Evolutionary conservation across 2,888 invertebrate species (phyloP).

Genomic region (Drosophila prostipennis): DNA sequence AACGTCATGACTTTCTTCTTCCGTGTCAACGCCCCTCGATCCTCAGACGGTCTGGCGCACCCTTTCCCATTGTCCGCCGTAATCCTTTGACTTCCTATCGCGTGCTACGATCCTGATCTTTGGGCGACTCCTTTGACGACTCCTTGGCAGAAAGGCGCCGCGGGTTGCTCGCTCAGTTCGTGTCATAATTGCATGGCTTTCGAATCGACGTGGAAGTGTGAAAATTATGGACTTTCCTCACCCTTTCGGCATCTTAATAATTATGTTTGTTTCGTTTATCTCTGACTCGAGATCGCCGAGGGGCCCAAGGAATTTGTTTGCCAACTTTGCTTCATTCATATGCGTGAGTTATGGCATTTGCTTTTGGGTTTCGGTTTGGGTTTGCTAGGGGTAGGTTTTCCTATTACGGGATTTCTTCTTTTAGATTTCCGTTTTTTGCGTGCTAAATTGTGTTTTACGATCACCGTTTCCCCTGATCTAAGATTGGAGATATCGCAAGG

Average conservation of each 20-base stretch:
- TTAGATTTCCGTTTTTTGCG: conserved; percentile 43
- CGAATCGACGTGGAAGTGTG: conserved; percentile 61
- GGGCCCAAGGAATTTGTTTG: conserved; percentile 59
- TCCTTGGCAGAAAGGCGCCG: conserved; percentile 56
- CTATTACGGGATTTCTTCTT: conserved; percentile 27
- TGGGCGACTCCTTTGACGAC: conserved; percentile 8
- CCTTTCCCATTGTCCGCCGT: conserved; percentile 40
- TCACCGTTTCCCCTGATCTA: conserved; percentile 47
- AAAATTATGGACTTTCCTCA: conserved; percentile 71
- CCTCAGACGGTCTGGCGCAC: conserved; percentile 23
- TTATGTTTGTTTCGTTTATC: conserved; percentile 72
- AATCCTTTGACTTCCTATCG: conserved; percentile 74
- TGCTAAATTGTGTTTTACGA: conserved; percentile 69
- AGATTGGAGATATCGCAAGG: conserved; percentile 51
- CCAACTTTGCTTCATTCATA: conserved; percentile 71
- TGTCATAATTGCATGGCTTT: conserved; percentile 77
- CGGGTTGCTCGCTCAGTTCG: conserved; percentile 59
- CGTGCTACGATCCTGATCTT: conserved; percentile 59
- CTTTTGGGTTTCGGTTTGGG: conserved; percentile 18
- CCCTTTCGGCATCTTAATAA: conserved; percentile 64
- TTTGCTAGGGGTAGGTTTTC: conserved; percentile 58
- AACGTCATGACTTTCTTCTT: conserved; percentile 67
- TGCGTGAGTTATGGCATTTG: conserved; percentile 66
- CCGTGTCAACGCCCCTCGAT: conserved; percentile 62
- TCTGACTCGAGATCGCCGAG: conserved; percentile 57